Base-by-base conservation (phyloP, 2,888 invertebrate genomes). In the Eulithis prunata region DNA sequence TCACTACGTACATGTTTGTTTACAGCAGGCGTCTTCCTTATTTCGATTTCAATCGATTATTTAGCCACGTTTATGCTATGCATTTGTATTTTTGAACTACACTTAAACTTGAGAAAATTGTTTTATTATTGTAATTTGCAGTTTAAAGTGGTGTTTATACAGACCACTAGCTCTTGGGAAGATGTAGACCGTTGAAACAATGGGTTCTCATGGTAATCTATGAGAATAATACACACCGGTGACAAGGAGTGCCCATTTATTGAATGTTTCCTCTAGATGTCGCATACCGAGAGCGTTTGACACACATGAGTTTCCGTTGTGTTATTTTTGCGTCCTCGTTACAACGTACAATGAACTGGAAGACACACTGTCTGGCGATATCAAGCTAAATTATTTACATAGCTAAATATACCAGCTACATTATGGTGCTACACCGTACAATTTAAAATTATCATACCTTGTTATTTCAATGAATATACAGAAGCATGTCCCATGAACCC, bases 331-430 rank as follows among this genome's bases (percentile, higher is more conserved):
- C 80, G 77, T 74, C 75, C 80, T 78, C 73, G 78, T 79, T 70
- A 54, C 60, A 43, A 70, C 72, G 89, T 81, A 76, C 88, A 83
- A 83, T 86, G 89, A 89, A 86, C 87, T 81, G 75, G 71, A 82
- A 82, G 82, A 79, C 85, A 83, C 74, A 72, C 82, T 75, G 84
- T 85, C 83, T 85, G 77, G 75, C 74, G 71, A 70, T 71, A 68
- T 59, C 66, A 49, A 63, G 46, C 28, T 58, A 53, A 49, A 63
- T 57, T 70, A 71, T 63, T 52, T 61, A 54, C 49, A 51, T 36
- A 55, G 12, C 57, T 10, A 56, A 36, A 54, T 21, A 21, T 46
- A 12, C 6, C 3, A 32, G 28, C 46, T 57, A 56, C 28, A 41
- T 41, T 41, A 10, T 41, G 2, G 10, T 41, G 2, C 10, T 41